Evolutionary conservation across 2,113 vertebrate species (phyloP).

Genomic region (Trogon surrucura): DNA sequence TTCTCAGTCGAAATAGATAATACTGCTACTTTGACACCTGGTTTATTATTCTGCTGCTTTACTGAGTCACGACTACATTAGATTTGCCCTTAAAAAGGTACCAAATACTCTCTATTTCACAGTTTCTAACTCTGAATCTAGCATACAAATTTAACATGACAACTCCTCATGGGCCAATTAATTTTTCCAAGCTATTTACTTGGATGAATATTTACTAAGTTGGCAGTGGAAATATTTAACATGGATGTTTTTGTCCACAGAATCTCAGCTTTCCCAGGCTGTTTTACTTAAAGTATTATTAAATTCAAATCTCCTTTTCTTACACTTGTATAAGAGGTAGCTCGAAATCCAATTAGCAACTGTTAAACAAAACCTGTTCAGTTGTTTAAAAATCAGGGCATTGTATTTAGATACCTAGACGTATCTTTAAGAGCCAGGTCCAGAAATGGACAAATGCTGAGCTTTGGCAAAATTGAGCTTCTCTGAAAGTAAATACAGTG

Average conservation of each 20-base stretch:
- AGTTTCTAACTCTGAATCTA: neutral
- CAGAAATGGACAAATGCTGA: neutral
- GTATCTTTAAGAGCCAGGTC: neutral
- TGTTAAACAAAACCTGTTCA: neutral
- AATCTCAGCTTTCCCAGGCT: neutral
- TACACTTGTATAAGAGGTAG: neutral
- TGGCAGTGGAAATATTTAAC: neutral
- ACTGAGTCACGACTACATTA: neutral
- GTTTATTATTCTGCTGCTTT: neutral
- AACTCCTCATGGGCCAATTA: neutral
- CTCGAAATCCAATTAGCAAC: neutral
- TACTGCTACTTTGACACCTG: neutral
- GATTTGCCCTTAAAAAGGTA: neutral
- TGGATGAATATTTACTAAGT: conserved; percentile 8
- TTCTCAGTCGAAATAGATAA: neutral
- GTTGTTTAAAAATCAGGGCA: neutral
- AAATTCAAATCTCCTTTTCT: neutral
- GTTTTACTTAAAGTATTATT: neutral
- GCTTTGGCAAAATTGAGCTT: neutral
- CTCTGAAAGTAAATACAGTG: neutral
- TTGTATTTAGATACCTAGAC: neutral
- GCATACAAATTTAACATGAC: conserved; percentile 17
- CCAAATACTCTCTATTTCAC: neutral
- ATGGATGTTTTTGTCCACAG: neutral
- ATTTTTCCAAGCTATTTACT: conserved; percentile 37